These are phyloP conservation scores for Cydia fagiglandana DNA, from an alignment of 1,140 invertebrate species.

Conservation along the genomic window DNA sequence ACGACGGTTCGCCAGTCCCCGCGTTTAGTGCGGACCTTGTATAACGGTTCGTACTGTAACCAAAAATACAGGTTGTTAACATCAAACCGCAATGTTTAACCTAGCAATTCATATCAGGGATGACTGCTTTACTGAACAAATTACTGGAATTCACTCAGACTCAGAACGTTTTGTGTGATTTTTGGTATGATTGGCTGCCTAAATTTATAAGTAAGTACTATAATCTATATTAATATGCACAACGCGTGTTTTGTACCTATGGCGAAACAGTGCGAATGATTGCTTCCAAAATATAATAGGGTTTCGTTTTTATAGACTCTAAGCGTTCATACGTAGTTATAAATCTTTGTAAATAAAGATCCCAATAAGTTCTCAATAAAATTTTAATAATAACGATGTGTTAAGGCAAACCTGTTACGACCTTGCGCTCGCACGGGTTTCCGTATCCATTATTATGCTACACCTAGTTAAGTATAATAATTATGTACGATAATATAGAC, in stretches of 20 bases:
- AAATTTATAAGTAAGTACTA: too few species aligned
- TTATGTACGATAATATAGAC: not conserved
- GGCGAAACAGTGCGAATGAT: too few species aligned
- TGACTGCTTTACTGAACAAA: not conserved
- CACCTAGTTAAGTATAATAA: not conserved
- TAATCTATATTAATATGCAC: too few species aligned
- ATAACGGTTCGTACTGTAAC: constrained; percentile 63
- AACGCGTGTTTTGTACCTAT: too few species aligned
- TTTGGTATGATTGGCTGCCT: too few species aligned
- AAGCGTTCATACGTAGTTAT: too few species aligned
- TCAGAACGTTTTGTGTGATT: too few species aligned
- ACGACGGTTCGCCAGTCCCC: constrained; percentile 56
- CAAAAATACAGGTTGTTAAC: not conserved
- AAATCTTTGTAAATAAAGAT: not conserved
- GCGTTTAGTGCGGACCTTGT: constrained; percentile 48
- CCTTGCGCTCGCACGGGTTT: not conserved
- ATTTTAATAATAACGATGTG: not conserved
- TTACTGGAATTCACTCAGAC: too few species aligned
- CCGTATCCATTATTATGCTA: not conserved
- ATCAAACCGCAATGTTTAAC: too few species aligned
- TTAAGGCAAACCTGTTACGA: not conserved
- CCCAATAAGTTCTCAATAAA: not conserved
- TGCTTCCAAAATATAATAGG: too few species aligned
- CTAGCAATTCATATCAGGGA: too few species aligned
- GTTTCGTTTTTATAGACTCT: too few species aligned